Evolutionary conservation across 2,888 invertebrate species (phyloP).

Genomic region (Myopa tessellatipennis): DNA sequence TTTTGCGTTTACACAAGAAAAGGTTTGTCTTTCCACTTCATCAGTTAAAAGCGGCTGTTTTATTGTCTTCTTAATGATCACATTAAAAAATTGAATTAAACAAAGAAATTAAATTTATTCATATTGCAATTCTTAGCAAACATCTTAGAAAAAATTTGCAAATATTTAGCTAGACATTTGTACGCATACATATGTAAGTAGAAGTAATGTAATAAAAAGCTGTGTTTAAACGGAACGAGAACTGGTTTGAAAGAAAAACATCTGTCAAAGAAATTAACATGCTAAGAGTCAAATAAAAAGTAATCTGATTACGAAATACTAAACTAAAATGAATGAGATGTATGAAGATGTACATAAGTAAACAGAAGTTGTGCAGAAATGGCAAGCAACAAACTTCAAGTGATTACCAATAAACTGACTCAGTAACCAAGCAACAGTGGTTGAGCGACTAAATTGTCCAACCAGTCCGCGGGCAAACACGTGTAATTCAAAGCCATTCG

Average conservation of each 20-base stretch:
- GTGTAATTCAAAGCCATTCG: neutral
- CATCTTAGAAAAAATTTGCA: neutral
- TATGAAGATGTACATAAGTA: too few species aligned
- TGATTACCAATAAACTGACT: neutral
- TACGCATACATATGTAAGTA: neutral
- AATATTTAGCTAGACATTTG: neutral
- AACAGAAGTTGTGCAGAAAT: too few species aligned
- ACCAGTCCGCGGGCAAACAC: neutral
- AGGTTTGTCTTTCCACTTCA: neutral
- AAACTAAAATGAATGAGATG: too few species aligned
- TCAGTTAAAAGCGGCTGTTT: neutral
- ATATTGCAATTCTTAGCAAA: constrained; percentile 1
- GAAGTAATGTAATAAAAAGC: neutral
- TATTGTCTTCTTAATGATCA: too few species aligned
- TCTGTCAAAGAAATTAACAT: neutral
- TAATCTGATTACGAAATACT: too few species aligned
- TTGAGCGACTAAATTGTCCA: neutral
- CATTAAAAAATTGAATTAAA: too few species aligned
- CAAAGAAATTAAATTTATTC: too few species aligned
- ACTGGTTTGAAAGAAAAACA: constrained; percentile 21
- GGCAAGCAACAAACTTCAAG: too few species aligned
- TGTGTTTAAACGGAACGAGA: neutral
- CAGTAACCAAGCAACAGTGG: neutral
- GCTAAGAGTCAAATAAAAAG: too few species aligned
- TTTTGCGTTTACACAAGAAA: too few species aligned